phyloP scores from a whole-genome alignment of 2,797 vertebrate species.

The Brachymystax lenok region DNA sequence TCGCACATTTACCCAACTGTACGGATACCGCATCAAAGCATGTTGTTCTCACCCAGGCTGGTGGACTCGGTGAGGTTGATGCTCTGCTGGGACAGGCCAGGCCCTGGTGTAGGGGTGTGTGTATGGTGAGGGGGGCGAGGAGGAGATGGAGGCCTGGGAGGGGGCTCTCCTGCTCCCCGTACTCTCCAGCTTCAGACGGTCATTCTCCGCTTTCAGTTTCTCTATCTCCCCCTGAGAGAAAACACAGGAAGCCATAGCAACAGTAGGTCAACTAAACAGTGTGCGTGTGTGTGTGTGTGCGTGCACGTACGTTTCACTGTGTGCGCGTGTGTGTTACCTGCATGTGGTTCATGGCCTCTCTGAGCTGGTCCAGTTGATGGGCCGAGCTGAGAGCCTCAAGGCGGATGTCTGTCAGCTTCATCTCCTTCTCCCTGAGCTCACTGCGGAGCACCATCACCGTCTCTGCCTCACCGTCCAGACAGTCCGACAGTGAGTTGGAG shows the following conservation, averaged over 20 bases:
- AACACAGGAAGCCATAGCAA: neutral
- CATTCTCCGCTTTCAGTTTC: constrained; percentile 93
- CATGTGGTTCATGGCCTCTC: constrained; percentile 98
- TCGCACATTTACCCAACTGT: too few species aligned
- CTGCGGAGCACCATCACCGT: constrained; percentile 93
- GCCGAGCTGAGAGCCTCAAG: constrained; percentile 96
- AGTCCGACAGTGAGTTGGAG: constrained; percentile 92
- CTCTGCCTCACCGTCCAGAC: constrained; percentile 90
- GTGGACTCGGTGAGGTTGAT: constrained; percentile 93
- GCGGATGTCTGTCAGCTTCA: constrained; percentile 97
- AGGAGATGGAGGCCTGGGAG: constrained; percentile 88
- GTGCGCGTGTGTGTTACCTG: constrained; percentile 77
- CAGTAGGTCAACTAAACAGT: neutral
- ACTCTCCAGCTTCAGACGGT: constrained; percentile 90
- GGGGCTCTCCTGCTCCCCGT: constrained; percentile 83
- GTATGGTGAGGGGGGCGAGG: constrained; percentile 78
- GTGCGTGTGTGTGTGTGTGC: neutral
- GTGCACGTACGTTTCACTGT: neutral
- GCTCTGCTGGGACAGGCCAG: constrained; percentile 87
- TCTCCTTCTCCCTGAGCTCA: constrained; percentile 97
- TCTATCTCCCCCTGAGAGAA: constrained; percentile 87
- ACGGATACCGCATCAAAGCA: neutral
- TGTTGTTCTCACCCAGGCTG: constrained; percentile 85
- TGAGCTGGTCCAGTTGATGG: constrained; percentile 96
- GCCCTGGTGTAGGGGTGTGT: constrained; percentile 53